Base-by-base conservation (phyloP, 1,140 invertebrate genomes). In the Euwallacea similis region DNA sequence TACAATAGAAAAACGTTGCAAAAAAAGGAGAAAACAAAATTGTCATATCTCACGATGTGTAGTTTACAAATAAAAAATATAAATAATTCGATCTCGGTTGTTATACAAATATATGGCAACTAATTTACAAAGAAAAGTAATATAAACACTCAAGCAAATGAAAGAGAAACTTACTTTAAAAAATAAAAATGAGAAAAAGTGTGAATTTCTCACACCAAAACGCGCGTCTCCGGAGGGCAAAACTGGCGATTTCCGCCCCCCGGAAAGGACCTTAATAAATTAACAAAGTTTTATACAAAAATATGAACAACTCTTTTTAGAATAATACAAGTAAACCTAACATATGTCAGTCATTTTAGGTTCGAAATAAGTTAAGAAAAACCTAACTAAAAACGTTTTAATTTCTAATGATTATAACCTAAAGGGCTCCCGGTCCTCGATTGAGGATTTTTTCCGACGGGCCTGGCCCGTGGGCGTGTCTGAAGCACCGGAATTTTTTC, bases 401-500 rank as follows among this genome's bases (percentile, higher is more conserved):
- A 66, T 64, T 41, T 55, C 56, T 68, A 68, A 68, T 46, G 53
- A 76, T 76, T 88, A 90, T 53, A 90, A 84, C 79, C 88, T 83
- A 81, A 89, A 89, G 46, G 88, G 88, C 75, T 88, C 88, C 66
- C 87, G 82, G 73, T 87, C 84, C 64, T 87, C 72, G 16, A 73
- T 85, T 33, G 85, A 85, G 11, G 87, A 85, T 54, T 87, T 87
- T 42, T 86, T 86, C 58, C 84, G 87, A 76, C 82, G 81, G 71
- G 83, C 80, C 84, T 82, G 83, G 77, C 80, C 84, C 10, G 88
- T 85, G 7, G 85, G 81, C 0, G 84, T 85, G 56, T 88, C 87
- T 0, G 89, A 89, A 2, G 88, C 88, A 72, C 88, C 88, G 2
- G 89, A 90, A 46, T 88, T 83, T 79, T 88, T 88, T 47, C 88